A percentile compares a stretch with the other conserved stretches of the same genome.
Evolutionary conservation across 2,797 vertebrate genomes (phyloP).

Genomic region (Falco rusticolus): DNA sequence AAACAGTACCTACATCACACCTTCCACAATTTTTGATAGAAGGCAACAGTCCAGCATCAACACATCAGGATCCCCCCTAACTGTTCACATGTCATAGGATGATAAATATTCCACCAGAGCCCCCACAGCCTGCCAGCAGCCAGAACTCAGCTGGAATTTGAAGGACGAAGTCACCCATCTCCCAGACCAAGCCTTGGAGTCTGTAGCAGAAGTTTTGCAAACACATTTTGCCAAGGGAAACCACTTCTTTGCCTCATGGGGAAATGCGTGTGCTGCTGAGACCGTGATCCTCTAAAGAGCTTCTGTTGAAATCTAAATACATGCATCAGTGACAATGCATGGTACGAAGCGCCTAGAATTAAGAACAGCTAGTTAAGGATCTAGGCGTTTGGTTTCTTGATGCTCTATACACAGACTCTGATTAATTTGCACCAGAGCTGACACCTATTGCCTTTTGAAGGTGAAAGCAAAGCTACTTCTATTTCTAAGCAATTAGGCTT

Average conservation of each 20-base stretch:
- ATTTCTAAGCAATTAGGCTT: background rate
- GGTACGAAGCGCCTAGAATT: background rate
- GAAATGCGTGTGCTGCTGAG: background rate
- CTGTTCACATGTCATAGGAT: fast-evolving
- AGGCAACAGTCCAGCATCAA: background rate
- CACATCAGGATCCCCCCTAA: background rate
- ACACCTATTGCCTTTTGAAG: background rate
- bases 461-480: background rate
- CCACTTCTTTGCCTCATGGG: background rate
- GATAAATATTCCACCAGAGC: background rate
- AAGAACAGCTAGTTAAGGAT: background rate
- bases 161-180: background rate
- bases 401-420: background rate
- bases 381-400: background rate
- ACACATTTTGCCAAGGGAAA: background rate
- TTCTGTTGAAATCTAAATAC: background rate
- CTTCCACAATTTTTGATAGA: background rate
- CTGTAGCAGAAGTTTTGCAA: background rate
- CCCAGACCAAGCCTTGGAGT: background rate
- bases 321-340: fast-evolving
- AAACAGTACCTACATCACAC: background rate
- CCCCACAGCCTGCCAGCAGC: background rate
- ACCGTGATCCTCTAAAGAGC: background rate
- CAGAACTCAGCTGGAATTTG: background rate
- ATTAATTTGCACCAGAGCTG: background rate